Base-by-base conservation (phyloP, 2,113 vertebrate species). In the Antigone vipio region DNA sequence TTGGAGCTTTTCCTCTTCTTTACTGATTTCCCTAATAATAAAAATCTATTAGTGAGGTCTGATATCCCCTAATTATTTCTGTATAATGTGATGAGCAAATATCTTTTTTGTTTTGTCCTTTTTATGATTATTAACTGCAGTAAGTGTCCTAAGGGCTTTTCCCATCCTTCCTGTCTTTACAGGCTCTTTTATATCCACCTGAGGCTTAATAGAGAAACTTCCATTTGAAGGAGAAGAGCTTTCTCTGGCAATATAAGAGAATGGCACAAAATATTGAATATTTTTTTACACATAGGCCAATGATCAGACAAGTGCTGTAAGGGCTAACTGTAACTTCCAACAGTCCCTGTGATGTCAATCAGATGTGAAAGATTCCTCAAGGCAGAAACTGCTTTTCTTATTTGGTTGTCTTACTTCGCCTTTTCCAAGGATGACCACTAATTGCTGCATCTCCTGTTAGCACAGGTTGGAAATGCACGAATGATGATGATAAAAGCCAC, bases 291-390 rank as follows among this genome's bases (percentile, higher is more conserved):
- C 56, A 30, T 55, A 92, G 59, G 38, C 62, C 62, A 66, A 2
- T 82, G 79, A 91, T 95, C 76, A 92, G 56, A 75, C 38, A 71
- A 74, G 38, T 88, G 27, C 85, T 95, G 22, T 78, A 66, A 94
- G 76, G 64, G 24, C 79, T 83, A 67, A 84, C 76, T 74, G 75
- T 79, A 84, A 67, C 72, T 94, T 92, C 77, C 66, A 93, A 10
- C 16, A 60, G 62, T 77, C 44, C 12, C 34, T 80, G 49, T 94
- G 72, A 93, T 86, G 64, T 52, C 68, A 67, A 84, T 84, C 49
- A 78, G 72, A 91, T 75, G 30, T 78, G 92, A 95, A 91, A 81
- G 60, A 78, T 77, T 81, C 69, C 88, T 95, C 64, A 89, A 91
- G 91, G 86, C 88, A 82, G 83, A 84, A 92, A 62, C 26, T 35